Conservation (phyloP, 2,113 vertebrate genomes). For the Petaurus breviceps region DNA sequence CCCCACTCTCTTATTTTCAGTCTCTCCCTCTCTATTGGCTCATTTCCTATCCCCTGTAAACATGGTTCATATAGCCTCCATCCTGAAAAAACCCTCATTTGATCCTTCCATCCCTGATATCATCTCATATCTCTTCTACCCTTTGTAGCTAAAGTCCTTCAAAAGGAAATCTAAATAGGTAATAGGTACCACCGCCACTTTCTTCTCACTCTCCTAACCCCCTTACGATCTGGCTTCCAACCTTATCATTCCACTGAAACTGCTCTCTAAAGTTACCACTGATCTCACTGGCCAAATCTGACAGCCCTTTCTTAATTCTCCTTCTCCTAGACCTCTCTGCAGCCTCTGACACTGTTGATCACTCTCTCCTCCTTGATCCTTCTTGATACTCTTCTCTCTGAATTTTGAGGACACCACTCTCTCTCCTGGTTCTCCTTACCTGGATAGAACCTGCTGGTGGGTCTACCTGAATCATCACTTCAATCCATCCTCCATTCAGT, state of each 20-base stretch:
- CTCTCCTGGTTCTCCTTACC: neutral
- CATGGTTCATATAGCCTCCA: too few species aligned
- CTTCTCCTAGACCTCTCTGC: neutral
- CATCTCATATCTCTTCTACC: neutral
- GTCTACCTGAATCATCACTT: neutral
- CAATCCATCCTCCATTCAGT: neutral
- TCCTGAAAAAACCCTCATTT: neutral
- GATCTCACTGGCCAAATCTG: fast-evolving
- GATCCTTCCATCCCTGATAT: neutral
- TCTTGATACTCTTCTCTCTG: neutral
- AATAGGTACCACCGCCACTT: neutral
- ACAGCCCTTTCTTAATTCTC: neutral
- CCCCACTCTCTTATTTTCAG: neutral
- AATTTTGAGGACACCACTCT: neutral
- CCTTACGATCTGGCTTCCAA: neutral
- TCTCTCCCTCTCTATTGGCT: neutral
- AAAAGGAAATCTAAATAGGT: neutral
- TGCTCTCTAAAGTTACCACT: neutral
- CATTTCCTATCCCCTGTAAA: neutral
- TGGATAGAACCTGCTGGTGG: neutral
- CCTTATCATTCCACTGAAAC: neutral
- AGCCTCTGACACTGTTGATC: neutral
- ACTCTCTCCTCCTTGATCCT: neutral
- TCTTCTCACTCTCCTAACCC: neutral
- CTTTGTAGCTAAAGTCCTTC: neutral